These are phyloP conservation scores for Coryphaenoides rupestris DNA, from an alignment of 2,113 vertebrate species.

Conservation along the genomic window DNA sequence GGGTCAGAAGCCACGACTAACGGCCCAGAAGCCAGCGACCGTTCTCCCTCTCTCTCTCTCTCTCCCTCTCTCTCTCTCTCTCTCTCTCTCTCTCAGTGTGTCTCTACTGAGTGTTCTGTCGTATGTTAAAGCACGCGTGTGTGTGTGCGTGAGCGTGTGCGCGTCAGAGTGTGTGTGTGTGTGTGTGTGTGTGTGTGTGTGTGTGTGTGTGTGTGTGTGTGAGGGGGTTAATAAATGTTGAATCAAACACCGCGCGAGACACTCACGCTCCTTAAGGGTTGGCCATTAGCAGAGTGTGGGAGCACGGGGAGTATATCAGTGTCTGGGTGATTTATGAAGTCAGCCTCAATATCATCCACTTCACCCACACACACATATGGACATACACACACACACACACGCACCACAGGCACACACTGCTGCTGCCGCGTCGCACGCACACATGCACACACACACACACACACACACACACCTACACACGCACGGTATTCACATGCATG, in stretches of 20 bases:
- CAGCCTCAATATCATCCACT: constrained; percentile 76
- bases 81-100: constrained; percentile 57
- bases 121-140: constrained; percentile 23
- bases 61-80: too few relatives aligned
- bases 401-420: constrained; percentile 57
- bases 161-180: constrained; percentile 23
- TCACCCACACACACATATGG: constrained; percentile 76
- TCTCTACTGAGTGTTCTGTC: constrained; percentile 60
- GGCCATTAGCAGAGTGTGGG: constrained; percentile 74
- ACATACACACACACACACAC: constrained; percentile 60
- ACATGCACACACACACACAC: neutral
- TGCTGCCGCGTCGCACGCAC: constrained; percentile 51
- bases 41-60: constrained; percentile 54
- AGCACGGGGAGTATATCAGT: constrained; percentile 75
- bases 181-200: constrained; percentile 53
- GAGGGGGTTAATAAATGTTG: constrained; percentile 75
- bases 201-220: constrained; percentile 35
- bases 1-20: constrained; percentile 53
- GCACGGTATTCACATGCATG: constrained; percentile 18
- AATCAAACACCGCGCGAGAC: constrained; percentile 74
- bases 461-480: constrained; percentile 25
- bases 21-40: constrained; percentile 55
- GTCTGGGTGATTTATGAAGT: constrained; percentile 79
- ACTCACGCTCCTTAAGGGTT: constrained; percentile 76
- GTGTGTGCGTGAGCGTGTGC: constrained; percentile 2